Evolutionary conservation across 2,797 vertebrate genomes (phyloP).

Genomic region (Sciurus vulgaris): DNA sequence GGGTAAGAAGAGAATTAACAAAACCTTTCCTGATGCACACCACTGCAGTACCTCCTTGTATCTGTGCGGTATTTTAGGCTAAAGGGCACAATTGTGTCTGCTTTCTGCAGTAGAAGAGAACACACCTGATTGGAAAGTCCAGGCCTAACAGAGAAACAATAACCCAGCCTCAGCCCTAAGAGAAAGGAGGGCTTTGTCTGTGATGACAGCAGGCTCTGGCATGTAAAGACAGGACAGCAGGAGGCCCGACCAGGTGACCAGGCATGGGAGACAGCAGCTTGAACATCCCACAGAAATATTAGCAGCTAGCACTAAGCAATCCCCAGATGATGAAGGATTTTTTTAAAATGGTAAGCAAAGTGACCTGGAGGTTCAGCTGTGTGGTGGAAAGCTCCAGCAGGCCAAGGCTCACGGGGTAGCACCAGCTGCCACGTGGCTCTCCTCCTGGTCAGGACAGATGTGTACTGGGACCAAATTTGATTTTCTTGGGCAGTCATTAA

Average conservation of each 20-base stretch:
- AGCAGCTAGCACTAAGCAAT: not conserved
- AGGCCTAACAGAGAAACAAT: not conserved
- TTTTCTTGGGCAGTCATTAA: not conserved
- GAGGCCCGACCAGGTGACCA: fast-evolving
- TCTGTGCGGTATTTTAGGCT: not conserved
- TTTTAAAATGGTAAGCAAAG: not conserved
- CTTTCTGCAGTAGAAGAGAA: not conserved
- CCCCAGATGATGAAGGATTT: not conserved
- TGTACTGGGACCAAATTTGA: not conserved
- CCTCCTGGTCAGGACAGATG: not conserved
- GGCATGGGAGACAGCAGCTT: not conserved
- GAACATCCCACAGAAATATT: not conserved
- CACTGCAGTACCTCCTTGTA: no score
- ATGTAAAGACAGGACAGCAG: not conserved
- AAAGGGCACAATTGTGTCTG: not conserved
- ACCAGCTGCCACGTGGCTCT: fast-evolving
- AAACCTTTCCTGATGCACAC: not conserved
- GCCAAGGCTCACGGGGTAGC: not conserved
- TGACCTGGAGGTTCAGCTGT: not conserved
- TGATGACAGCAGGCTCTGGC: fast-evolving
- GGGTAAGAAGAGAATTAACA: not conserved
- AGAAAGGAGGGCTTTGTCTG: not conserved
- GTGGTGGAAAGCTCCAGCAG: not conserved
- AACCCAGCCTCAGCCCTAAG: not conserved
- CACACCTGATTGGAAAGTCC: fast-evolving